Conservation (phyloP, 2,888 invertebrate genomes). For the Meghimatium bilineatum region DNA sequence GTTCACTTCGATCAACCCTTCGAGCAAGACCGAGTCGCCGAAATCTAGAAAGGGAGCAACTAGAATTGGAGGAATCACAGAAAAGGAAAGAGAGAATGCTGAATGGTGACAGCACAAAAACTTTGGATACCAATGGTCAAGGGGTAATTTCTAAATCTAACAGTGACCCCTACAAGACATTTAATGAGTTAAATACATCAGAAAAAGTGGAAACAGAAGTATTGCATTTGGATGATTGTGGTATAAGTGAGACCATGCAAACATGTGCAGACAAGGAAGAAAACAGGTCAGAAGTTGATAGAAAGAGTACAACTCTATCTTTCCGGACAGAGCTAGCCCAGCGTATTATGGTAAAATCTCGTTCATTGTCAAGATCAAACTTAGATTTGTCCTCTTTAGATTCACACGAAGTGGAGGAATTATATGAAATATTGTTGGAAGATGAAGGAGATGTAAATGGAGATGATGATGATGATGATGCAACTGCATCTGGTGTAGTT, state of each 20-base stretch:
- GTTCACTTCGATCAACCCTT: slow-evolving; percentile 48
- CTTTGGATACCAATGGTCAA: neutral
- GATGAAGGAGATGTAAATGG: slow-evolving; percentile 35
- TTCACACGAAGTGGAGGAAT: slow-evolving; percentile 50
- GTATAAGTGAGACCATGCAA: neutral
- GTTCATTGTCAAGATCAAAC: slow-evolving; percentile 33
- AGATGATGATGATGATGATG: slow-evolving; percentile 3
- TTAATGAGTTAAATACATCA: neutral
- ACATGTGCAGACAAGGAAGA: neutral
- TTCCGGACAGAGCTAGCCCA: slow-evolving; percentile 55
- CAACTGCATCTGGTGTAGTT: neutral
- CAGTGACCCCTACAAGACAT: too few relatives aligned
- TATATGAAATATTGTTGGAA: slow-evolving; percentile 54
- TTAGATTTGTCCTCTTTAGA: slow-evolving; percentile 34
- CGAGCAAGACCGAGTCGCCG: slow-evolving; percentile 45
- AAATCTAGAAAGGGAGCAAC: slow-evolving; percentile 44
- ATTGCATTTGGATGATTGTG: neutral
- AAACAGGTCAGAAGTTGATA: neutral
- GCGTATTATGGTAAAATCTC: slow-evolving; percentile 42
- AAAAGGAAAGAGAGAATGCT: slow-evolving; percentile 11
- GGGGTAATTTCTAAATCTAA: slow-evolving; percentile 5
- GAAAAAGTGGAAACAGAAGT: neutral
- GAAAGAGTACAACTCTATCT: slow-evolving; percentile 49
- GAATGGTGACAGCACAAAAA: neutral
- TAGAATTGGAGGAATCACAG: slow-evolving; percentile 35